These are phyloP conservation scores for Neolamprologus brichardi DNA, from an alignment of 2,113 vertebrate species.

Conservation along the genomic window DNA sequence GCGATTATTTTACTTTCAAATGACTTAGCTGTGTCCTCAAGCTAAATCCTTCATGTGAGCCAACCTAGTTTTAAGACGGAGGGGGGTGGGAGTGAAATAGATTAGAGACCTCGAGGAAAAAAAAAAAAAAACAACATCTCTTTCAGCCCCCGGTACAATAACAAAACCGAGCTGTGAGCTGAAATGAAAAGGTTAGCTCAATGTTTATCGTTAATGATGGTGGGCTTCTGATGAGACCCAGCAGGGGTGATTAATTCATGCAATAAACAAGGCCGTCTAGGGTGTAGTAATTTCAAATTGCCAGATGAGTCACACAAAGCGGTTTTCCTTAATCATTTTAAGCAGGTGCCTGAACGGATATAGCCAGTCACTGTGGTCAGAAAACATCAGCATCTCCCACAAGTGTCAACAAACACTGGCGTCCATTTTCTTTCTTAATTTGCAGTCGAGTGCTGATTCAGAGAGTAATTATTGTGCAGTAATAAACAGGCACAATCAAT, in stretches of 20 bases:
- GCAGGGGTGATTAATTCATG: slow-evolving; percentile 54
- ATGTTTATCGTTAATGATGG: slow-evolving; percentile 46
- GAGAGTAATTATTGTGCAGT: slow-evolving; percentile 9
- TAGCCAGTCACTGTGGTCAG: neutral
- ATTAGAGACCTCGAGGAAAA: slow-evolving; percentile 53
- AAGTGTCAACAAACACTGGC: neutral
- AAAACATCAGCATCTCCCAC: slow-evolving; percentile 7
- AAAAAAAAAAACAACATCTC: slow-evolving; percentile 51
- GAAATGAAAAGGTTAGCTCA: slow-evolving; percentile 56
- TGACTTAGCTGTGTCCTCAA: slow-evolving; percentile 55
- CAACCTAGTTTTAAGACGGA: slow-evolving; percentile 20
- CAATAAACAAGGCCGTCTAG: slow-evolving; percentile 47
- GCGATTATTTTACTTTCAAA: slow-evolving; percentile 68
- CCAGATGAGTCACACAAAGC: slow-evolving; percentile 44
- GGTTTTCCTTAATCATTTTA: slow-evolving; percentile 44
- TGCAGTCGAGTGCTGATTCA: slow-evolving; percentile 9
- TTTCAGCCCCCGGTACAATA: slow-evolving; percentile 34
- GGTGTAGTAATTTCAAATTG: slow-evolving; percentile 37
- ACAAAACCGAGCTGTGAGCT: slow-evolving; percentile 38
- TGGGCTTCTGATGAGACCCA: slow-evolving; percentile 41
- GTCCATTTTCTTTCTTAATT: slow-evolving; percentile 31
- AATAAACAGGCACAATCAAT: slow-evolving; percentile 37
- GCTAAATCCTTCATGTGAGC: slow-evolving; percentile 52
- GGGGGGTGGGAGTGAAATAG: slow-evolving; percentile 25
- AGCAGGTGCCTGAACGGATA: slow-evolving; percentile 27